Conservation (phyloP, 2,797 vertebrate species). For the Antennarius maculatus region DNA sequence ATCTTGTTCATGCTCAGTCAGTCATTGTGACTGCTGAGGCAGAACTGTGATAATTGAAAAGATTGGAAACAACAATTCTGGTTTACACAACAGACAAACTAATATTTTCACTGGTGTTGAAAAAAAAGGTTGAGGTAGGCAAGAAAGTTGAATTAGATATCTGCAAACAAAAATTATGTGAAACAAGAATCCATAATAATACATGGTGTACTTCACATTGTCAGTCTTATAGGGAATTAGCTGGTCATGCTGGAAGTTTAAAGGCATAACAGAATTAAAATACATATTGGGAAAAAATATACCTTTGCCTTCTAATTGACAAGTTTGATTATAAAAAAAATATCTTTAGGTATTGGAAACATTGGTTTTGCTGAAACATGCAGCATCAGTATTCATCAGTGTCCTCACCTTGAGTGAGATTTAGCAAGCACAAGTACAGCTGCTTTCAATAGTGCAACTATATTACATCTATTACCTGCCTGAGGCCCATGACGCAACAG, state of each 20-base stretch:
- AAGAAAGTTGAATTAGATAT: neutral
- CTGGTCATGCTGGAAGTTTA: neutral
- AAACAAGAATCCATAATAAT: neutral
- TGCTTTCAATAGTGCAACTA: neutral
- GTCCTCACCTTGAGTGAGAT: neutral
- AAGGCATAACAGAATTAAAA: neutral
- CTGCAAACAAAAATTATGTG: too few relatives aligned
- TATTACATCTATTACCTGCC: neutral
- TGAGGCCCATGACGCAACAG: neutral
- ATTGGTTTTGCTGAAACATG: too few relatives aligned
- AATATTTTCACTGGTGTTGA: constrained; percentile 18
- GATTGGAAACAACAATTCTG: neutral
- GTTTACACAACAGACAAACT: constrained; percentile 15
- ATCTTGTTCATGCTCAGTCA: constrained; percentile 55
- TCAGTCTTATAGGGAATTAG: neutral
- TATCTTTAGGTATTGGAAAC: too few relatives aligned
- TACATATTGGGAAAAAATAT: neutral
- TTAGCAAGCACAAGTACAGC: neutral
- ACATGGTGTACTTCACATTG: neutral
- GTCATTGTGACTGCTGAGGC: constrained; percentile 50
- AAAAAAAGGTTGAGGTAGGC: constrained; percentile 11
- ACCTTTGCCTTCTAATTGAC: too few relatives aligned
- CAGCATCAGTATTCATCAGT: neutral
- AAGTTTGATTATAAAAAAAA: too few relatives aligned
- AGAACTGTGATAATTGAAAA: constrained; percentile 27